A percentile compares a stretch with the other conserved stretches of the same genome.
These are phyloP conservation scores for Maniola hyperantus DNA, from an alignment of 2,888 invertebrate genomes.

Conservation along the genomic window DNA sequence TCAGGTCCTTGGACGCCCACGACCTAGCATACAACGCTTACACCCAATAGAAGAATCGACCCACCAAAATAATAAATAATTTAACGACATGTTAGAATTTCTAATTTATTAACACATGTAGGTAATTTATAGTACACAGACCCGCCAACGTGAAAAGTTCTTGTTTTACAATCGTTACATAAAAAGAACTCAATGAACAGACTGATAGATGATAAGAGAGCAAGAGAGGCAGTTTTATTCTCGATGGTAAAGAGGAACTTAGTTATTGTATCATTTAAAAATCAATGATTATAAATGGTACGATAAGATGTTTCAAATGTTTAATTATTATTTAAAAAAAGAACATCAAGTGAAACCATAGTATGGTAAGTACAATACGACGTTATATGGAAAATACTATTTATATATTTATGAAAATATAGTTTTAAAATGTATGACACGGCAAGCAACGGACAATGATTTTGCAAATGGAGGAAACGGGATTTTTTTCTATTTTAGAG, in stretches of 20 bases:
- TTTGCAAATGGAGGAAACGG: slow-evolving; percentile 30
- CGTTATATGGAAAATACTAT: slow-evolving; percentile 31
- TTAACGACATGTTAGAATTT: slow-evolving; percentile 27
- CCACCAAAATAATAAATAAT: slow-evolving; percentile 51
- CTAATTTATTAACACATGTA: slow-evolving; percentile 32
- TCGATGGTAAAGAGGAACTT: slow-evolving; percentile 26
- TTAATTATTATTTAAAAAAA: slow-evolving; percentile 21
- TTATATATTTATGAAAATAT: slow-evolving; percentile 38
- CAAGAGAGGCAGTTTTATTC: slow-evolving; percentile 9
- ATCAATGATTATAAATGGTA: slow-evolving; percentile 17
- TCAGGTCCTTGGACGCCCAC: slow-evolving; percentile 78
- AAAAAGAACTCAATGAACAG: slow-evolving; percentile 25
- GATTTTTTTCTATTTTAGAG: slow-evolving; percentile 45
- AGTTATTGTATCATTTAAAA: slow-evolving; percentile 26
- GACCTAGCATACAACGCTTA: slow-evolving; percentile 85
- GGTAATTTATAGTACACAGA: slow-evolving; percentile 39
- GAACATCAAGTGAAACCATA: slow-evolving; percentile 29
- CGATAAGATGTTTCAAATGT: slow-evolving; percentile 13
- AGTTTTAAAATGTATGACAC: slow-evolving; percentile 38
- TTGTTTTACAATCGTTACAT: slow-evolving; percentile 31
- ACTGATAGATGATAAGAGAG: slow-evolving; percentile 10
- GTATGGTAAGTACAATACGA: slow-evolving; percentile 39
- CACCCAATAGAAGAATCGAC: slow-evolving; percentile 62
- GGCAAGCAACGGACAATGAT: slow-evolving; percentile 43
- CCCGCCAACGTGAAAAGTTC: slow-evolving; percentile 37